Base-by-base conservation (phyloP, 2,888 invertebrate species). In the Lasioglossum zephyrum region DNA sequence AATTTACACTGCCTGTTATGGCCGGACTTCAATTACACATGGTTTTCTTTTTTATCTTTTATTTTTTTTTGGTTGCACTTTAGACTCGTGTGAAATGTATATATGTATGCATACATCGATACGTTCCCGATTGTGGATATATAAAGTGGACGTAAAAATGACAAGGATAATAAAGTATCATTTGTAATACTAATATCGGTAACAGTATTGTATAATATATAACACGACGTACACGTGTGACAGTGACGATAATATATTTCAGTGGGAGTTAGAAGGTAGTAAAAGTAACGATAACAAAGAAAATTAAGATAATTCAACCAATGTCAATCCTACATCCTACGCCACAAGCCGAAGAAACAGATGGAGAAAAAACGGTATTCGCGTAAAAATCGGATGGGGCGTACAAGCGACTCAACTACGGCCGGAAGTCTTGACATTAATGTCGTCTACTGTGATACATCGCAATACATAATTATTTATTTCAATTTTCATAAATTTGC, bases 291-390 rank as follows among this genome's bases (percentile, higher is more conserved):
- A 87, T 87, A 85, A 89, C 77, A 85, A 82, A 86, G 79, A 85
- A 78, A 87, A 90, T 90, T 73, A 91, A 91, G 90, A 60, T 92
- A 90, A 93, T 92, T 90, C 88, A 90, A 91, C 85, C 88, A 92
- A 91, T 92, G 88, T 91, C 91, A 92, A 87, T 87, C 93, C 92
- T 94, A 94, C 93, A 85, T 92, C 93, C 94, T 94, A 94, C 93
- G 92, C 92, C 93, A 93, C 91, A 94, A 94, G 93, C 92, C 91
- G 92, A 92, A 93, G 90, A 93, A 93, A 93, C 87, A 91, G 86
- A 91, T 92, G 91, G 90, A 92, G 79, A 82, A 78, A 88, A 86
- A 89, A 91, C 85, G 87, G 88, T 88, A 89, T 85, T 79, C 91
- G 92, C 92, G 92, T 87, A 73, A 81, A 89, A 89, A 93, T 87